Evolutionary conservation across 2,797 vertebrate genomes (phyloP).

Genomic region (Pristis pectinata): DNA sequence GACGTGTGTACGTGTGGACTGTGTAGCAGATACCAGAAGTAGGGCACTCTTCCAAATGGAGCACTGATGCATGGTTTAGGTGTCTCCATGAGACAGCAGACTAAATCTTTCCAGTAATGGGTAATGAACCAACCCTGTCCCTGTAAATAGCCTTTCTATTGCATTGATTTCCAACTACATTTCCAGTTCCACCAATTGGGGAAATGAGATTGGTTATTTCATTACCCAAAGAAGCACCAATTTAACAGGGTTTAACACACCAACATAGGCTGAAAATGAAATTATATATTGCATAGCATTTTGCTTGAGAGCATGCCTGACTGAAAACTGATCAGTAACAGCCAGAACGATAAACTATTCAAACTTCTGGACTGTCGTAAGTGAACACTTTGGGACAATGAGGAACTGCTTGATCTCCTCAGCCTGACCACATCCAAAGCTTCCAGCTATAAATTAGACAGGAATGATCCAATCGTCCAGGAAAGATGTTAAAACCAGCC

Average conservation of each 20-base stretch:
- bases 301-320: neutral
- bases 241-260: neutral
- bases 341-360: neutral
- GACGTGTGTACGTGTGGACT: neutral
- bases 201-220: neutral
- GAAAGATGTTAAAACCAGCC: slow-evolving; percentile 13
- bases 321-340: neutral
- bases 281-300: neutral
- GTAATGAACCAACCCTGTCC: neutral
- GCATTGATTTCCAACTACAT: neutral
- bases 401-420: neutral
- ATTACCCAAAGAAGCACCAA: neutral
- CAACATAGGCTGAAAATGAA: neutral
- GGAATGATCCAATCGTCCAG: neutral
- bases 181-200: neutral
- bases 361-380: neutral
- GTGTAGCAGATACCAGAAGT: neutral
- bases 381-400: neutral
- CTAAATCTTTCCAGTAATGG: neutral
- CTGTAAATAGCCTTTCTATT: neutral
- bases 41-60: neutral
- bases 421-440: neutral
- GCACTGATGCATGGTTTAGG: neutral
- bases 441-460: neutral
- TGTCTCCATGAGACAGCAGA: neutral